Evolutionary conservation across 1,140 invertebrate species (phyloP).

Genomic region (Formica exsecta): DNA sequence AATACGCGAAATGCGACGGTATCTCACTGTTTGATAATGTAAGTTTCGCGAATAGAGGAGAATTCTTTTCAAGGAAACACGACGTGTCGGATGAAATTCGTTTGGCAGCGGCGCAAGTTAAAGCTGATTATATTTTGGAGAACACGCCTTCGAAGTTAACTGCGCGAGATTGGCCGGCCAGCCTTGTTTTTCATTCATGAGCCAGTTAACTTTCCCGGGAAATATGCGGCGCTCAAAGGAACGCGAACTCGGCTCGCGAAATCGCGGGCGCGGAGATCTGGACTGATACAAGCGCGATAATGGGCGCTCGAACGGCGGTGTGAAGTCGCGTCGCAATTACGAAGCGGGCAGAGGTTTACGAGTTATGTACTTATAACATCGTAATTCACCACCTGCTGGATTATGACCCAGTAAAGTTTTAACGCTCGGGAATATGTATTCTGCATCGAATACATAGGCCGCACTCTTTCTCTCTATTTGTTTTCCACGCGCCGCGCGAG

Average conservation of each 20-base stretch:
- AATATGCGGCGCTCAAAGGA: conserved; percentile 43
- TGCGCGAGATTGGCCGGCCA: background rate
- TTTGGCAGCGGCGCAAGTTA: conserved; percentile 14
- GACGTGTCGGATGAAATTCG: conserved; percentile 14
- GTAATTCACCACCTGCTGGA: conserved; percentile 29
- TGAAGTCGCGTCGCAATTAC: background rate
- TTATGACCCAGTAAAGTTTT: conserved; percentile 54
- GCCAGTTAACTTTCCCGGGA: conserved; percentile 24
- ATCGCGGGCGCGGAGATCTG: background rate
- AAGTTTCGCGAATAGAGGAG: background rate
- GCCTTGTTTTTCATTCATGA: conserved; percentile 54
- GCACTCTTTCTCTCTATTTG: background rate
- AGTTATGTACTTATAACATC: conserved; percentile 23
- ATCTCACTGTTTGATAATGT: background rate
- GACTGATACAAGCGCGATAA: conserved; percentile 48
- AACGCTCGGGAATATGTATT: background rate
- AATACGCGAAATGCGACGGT: background rate
- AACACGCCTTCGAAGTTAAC: background rate
- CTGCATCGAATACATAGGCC: background rate
- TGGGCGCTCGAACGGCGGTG: background rate
- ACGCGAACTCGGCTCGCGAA: background rate
- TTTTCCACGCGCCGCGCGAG: background rate
- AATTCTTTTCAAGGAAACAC: conserved; percentile 17
- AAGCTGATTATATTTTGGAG: conserved; percentile 27
- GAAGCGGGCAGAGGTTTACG: conserved; percentile 25